Conservation (phyloP, 2,797 vertebrate genomes). For the Adrianichthys oophorus region DNA sequence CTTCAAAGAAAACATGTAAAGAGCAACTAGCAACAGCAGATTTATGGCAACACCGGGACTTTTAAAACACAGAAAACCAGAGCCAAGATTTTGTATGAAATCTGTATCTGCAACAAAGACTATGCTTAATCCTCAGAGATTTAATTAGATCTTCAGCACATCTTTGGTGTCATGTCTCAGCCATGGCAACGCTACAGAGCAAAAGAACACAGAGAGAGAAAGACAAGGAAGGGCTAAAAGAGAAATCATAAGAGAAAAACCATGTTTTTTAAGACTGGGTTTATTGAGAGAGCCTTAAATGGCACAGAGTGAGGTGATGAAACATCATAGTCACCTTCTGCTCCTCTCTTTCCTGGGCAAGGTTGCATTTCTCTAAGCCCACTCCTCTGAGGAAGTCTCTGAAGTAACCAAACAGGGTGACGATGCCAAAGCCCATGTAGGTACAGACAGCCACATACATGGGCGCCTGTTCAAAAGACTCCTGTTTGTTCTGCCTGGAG, state of each 20-base stretch:
- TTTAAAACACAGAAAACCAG: conserved; percentile 9
- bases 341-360: conserved; percentile 85
- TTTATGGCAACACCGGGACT: conserved; percentile 23
- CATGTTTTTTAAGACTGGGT: conserved; percentile 50
- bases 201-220: conserved; percentile 37
- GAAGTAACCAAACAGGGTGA: conserved; percentile 91
- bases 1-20: conserved; percentile 5
- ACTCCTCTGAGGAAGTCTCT: conserved; percentile 90
- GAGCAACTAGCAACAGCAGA: conserved; percentile 8
- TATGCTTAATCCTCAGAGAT: conserved; percentile 68
- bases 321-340: conserved; percentile 83
- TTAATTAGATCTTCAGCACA: conserved; percentile 72
- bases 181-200: conserved; percentile 63
- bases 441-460: conserved; percentile 90
- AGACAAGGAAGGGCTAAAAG: conserved; percentile 32
- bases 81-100: conserved; percentile 28
- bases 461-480: conserved; percentile 88
- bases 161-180: conserved; percentile 64
- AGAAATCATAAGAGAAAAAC: conserved; percentile 55
- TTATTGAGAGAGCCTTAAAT: conserved; percentile 10
- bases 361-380: conserved; percentile 87
- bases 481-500: conserved; percentile 69
- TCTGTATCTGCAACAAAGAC: conserved; percentile 46
- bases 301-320: conserved; percentile 31
- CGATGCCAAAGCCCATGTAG: conserved; percentile 88